A percentile compares a stretch with the other conserved stretches of the same genome.
Evolutionary conservation across 2,888 invertebrate species (phyloP).

Genomic region (Netelia inedita): DNA sequence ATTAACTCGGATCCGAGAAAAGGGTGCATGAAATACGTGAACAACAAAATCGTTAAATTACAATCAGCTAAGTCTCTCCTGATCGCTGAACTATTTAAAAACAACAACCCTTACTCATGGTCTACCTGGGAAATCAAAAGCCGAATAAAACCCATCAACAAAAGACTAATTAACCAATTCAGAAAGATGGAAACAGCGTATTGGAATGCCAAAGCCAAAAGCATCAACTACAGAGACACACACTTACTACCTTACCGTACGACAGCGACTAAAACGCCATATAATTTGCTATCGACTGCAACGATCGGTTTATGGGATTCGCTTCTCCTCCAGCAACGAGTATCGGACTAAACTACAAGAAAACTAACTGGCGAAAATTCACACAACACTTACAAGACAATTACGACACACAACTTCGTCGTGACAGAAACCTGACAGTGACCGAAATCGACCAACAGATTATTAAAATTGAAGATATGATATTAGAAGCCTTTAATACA

Average conservation of each 20-base stretch:
- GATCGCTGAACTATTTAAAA: background rate
- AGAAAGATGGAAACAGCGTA: constrained; percentile 39
- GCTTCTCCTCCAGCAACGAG: background rate
- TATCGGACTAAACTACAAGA: constrained; percentile 41
- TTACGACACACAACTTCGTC: background rate
- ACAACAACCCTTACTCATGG: background rate
- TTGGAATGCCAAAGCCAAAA: constrained; percentile 28
- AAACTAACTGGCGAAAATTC: constrained; percentile 17
- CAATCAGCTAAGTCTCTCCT: constrained; percentile 15
- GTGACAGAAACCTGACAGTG: constrained; percentile 59
- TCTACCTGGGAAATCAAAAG: background rate
- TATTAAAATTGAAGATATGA: background rate
- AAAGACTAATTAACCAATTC: constrained; percentile 12
- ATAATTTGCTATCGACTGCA: background rate
- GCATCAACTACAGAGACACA: too few species aligned
- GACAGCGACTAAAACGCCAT: constrained; percentile 62
- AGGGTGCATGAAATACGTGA: constrained; percentile 44
- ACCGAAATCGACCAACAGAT: constrained; percentile 56
- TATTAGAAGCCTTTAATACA: constrained; percentile 27
- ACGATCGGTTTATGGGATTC: background rate
- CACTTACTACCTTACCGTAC: constrained; percentile 26
- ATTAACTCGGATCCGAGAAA: constrained; percentile 11
- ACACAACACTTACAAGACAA: constrained; percentile 1
- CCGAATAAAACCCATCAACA: constrained; percentile 26
- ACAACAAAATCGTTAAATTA: constrained; percentile 24